Conservation (phyloP, 2,888 invertebrate species). For the Hyposoter didymator region DNA sequence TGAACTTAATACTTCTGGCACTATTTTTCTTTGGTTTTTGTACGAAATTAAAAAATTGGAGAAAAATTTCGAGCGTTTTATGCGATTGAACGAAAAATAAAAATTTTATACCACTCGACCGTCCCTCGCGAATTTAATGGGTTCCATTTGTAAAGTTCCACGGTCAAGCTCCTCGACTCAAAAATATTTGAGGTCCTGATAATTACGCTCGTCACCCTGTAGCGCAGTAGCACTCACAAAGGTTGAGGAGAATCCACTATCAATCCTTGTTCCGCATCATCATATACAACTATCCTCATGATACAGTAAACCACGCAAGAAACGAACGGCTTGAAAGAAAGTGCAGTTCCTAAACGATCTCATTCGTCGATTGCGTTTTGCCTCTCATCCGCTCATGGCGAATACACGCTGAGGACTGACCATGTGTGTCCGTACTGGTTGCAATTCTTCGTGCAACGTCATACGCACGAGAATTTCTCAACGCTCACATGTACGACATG, state of each 20-base stretch:
- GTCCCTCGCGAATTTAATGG: background rate
- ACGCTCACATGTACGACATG: background rate
- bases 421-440: background rate
- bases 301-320: conserved; percentile 9
- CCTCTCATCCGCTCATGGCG: conserved; percentile 39
- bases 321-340: conserved; percentile 59
- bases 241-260: conserved; percentile 5
- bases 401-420: conserved; percentile 11
- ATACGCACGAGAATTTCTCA: conserved; percentile 18
- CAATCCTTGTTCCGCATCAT: conserved; percentile 8
- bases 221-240: background rate
- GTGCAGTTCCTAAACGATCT: conserved; percentile 68
- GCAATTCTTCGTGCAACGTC: conserved; percentile 18
- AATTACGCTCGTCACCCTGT: conserved; percentile 1
- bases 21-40: too few species aligned
- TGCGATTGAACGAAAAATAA: background rate
- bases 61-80: background rate
- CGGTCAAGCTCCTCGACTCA: background rate
- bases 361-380: conserved; percentile 59
- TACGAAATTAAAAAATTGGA: too few species aligned
- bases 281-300: conserved; percentile 1
- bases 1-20: too few species aligned
- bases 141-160: background rate
- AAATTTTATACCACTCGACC: background rate
- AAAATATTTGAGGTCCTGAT: background rate